Base-by-base conservation (phyloP, 2,888 invertebrate species). In the Phalera bucephala region DNA sequence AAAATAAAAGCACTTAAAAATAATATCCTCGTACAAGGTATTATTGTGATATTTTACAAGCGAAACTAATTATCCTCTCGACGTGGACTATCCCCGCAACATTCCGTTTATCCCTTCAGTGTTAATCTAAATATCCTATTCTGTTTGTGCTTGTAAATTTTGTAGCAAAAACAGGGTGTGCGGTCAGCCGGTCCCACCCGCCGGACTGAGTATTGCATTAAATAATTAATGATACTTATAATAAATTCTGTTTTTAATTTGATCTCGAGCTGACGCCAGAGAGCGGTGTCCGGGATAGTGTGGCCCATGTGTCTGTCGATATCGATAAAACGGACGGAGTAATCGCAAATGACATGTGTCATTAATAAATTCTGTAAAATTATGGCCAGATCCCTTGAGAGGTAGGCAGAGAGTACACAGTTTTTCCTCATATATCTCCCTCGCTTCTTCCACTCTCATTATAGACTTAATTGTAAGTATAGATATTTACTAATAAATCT, bases 241-340 rank as follows among this genome's bases (percentile, higher is more conserved):
- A 86, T 79, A 79, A 79, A 88, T 87, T 88, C 86, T 64, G 81
- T 86, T 88, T 87, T 86, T 83, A 86, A 86, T 87, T 83, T 80
- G 70, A 77, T 78, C 70, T 68, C 63, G 55, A 63, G 56, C 64
- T 65, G 65, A 67, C 64, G 64, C 62, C 65, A 67, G 67, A 72
- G 64, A 61, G 67, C 52, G 32, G 36, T 32, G 33, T 36, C 40
- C 30, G 29, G 11, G 33, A 12, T 44, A 40, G 39, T 32, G 39
- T 42, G 36, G 20, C 25, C 17, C 34, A 36, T 33, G 23, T n/a
- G 3, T 32, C 19, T 44, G 42, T 34, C 36, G 39, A 40, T 46
- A 27, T 46, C 50, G 42, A 48, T n/a, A n/a, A n/a, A n/a, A n/a
- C n/a, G n/a, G n/a, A n/a, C n/a, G n/a, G n/a, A n/a, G n/a, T n/a